Base-by-base conservation (phyloP, 37 sponge, comb jelly and placozoan species). In the Chondrilla cf. caribensis region DNA sequence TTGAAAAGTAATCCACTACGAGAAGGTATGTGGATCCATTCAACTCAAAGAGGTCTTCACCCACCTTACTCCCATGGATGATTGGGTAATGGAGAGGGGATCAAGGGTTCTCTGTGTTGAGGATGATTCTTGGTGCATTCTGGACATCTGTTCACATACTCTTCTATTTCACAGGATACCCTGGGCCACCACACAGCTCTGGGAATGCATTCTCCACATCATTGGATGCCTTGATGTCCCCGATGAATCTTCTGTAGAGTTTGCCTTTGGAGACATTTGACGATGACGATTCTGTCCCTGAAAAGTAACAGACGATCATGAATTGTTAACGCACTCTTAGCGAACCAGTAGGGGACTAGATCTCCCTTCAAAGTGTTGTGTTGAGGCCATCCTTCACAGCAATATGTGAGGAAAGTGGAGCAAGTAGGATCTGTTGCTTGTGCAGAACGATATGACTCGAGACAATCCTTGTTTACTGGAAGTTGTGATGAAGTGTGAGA, bases 1-100 rank as follows among this genome's bases (percentile, higher is more conserved):
- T 31, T 39, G 81, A 81, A 28, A 73, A 86, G 64, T 86, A 86
- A 39, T 86, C 86, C 1, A 86, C 81, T 22, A 81, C 29, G 15
- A 80, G 5, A 3, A 87, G 40, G 39, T 87, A 82, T 17, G 70
- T 36, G 1, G 29, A n/a, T 40, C 81, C 64, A 14, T 80, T 71
- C 31, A 86, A 82, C 37, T 31, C n/a, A 72, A 81, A 86, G 54
- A 88, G 58, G 43, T 88, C 89, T 22, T 77, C 84, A 0, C 64
- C 89, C 3, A 88, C 84, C 28, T 33, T n/a, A n/a, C 41, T 88
- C 80, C 89, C 89, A 88, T 2, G 84, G 89, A 54, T 76, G 60
- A 2, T 84, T 57, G 0, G 89, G 84, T 37, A 88, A 51, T 7
- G 51, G 77, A 3, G 84, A 29, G 15, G 40, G 0, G 2, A 81